Evolutionary conservation across 2,797 vertebrate species (phyloP), one percentile per base, ranked within the genome.

Genomic region (Chanos chanos): DNA sequence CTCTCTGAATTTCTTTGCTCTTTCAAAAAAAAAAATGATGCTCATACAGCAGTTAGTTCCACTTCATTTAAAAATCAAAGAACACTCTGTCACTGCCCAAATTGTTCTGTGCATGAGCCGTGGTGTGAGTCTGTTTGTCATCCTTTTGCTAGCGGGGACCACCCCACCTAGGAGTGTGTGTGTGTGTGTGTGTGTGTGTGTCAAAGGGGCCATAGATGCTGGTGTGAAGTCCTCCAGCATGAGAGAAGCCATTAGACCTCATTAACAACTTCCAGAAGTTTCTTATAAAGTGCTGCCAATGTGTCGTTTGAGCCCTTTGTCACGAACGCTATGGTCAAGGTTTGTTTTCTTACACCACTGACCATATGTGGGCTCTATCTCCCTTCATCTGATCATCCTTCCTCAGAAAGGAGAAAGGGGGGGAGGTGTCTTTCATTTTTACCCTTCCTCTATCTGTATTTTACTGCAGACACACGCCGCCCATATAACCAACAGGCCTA

Each of bases 201-300:
- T 83, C 79, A 85, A 84, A 84, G 82, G 77, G 69, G 77, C 80
- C 40, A 75, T 81, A 63, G 80, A 75, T 65, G 9, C 37, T 31
- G 69, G 86, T 86, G 86, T 86, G 83, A 87, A 85, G 79, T 84
- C 77, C 76, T 74, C 48, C 53, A 78, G 83, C 83, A 75, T 65
- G 61, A 82, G 76, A 84, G 81, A 84, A 85, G 81, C 87, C 84
- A 86, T 90, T 89, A 89, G 83, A 84, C 83, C 87, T 90, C 86
- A 90, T 91, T 91, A 91, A 87, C 86, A 86, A 84, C 83, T 89
- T 86, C 85, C 84, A 89, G 85, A 79, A 86, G 86, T 81, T 86
- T 86, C 83, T 91, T 86, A 89, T 87, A 82, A 87, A 87, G 85
- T 89, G 85, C 83, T 83, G 88, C 84, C 84, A 87, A 87, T 81